Evolutionary conservation across 2,797 vertebrate genomes (phyloP).

Genomic region (Channallabes apus): DNA sequence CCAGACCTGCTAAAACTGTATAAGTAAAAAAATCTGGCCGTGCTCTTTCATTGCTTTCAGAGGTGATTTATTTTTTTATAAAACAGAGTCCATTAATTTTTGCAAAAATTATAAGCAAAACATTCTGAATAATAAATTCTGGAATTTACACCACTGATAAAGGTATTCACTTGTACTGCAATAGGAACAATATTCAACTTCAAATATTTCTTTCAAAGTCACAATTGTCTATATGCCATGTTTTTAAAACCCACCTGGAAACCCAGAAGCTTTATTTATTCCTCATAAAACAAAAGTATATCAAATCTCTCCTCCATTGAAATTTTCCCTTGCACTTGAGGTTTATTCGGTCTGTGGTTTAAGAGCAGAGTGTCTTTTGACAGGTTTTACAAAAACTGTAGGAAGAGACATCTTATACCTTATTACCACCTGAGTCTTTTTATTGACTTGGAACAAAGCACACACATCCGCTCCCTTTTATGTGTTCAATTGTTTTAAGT

Average conservation of each 20-base stretch:
- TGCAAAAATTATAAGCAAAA: background rate
- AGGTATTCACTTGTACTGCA: background rate
- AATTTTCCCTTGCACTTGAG: background rate
- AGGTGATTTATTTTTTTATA: background rate
- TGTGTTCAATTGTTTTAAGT: conserved; percentile 25
- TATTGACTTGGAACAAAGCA: conserved; percentile 23
- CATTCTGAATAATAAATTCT: background rate
- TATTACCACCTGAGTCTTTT: conserved; percentile 25
- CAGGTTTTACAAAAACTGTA: conserved; percentile 13
- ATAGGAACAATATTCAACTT: background rate
- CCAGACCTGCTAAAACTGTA: too few species aligned
- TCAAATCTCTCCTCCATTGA: conserved; percentile 15
- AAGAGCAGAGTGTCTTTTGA: conserved; percentile 17
- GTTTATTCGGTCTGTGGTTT: conserved; percentile 22
- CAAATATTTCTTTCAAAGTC: background rate
- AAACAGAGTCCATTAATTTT: background rate
- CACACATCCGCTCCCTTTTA: conserved; percentile 22
- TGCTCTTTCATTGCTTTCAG: background rate
- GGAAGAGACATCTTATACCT: conserved; percentile 3
- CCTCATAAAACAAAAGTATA: conserved; percentile 32
- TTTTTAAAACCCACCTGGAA: conserved; percentile 23
- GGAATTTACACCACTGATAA: background rate
- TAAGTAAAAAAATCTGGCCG: background rate
- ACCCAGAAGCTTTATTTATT: conserved; percentile 27
- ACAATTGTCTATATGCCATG: background rate